Conservation (phyloP, 2,888 invertebrate species). For the Leptura quadrifasciata region DNA sequence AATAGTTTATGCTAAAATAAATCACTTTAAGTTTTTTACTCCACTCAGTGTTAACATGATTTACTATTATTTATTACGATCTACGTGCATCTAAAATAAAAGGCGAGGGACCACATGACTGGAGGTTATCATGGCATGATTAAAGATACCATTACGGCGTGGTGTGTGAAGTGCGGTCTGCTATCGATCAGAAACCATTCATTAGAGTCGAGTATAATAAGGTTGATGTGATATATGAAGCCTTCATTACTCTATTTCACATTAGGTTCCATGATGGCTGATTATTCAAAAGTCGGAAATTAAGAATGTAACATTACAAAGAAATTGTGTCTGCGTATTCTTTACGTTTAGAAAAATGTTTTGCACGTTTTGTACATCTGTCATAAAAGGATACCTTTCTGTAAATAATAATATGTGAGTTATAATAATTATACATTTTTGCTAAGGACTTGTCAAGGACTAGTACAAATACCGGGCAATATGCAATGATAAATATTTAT, state of each 20-base stretch:
- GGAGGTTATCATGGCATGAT: constrained; percentile 33
- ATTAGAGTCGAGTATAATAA: constrained; percentile 39
- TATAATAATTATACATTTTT: too few relatives aligned
- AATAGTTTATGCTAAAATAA: not conserved
- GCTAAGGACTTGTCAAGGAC: too few relatives aligned
- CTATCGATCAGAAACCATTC: constrained; percentile 41
- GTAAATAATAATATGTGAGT: too few relatives aligned
- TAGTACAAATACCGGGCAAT: too few relatives aligned
- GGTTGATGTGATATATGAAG: constrained; percentile 39
- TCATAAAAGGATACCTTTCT: not conserved
- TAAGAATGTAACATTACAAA: not conserved
- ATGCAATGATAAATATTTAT: too few relatives aligned
- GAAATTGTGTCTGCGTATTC: not conserved
- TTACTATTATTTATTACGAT: constrained; percentile 25
- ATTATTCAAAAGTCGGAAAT: constrained; percentile 9
- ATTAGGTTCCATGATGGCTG: constrained; percentile 20
- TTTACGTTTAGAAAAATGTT: not conserved
- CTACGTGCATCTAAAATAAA: constrained; percentile 21
- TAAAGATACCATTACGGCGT: constrained; percentile 39
- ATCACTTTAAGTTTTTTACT: constrained; percentile 4
- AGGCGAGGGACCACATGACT: constrained; percentile 23
- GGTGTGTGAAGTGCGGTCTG: constrained; percentile 40
- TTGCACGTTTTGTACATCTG: not conserved
- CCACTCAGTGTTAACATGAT: constrained; percentile 23
- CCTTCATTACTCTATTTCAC: constrained; percentile 37